These are phyloP conservation scores for Dendrophyllia cribrosa DNA, from an alignment of 64 coral and sea anemone genomes.

Conservation along the genomic window DNA sequence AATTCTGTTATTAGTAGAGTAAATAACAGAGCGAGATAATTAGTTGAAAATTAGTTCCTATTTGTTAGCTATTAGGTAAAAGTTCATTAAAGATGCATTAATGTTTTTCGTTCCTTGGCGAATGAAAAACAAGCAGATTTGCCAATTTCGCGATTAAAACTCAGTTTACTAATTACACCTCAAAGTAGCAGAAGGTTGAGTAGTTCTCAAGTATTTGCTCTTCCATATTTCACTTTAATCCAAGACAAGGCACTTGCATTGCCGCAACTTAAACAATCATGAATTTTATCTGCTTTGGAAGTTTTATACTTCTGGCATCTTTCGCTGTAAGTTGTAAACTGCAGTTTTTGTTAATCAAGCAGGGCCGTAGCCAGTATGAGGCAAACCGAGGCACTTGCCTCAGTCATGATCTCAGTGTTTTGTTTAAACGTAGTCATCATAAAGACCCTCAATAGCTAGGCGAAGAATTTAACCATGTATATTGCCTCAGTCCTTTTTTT, in stretches of 20 bases:
- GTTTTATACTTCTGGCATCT: conserved; percentile 8
- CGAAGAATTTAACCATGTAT: too few species aligned
- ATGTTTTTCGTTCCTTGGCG: neutral
- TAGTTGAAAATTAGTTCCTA: neutral
- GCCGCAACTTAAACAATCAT: conserved; percentile 27
- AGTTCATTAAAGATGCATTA: neutral
- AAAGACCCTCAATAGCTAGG: too few species aligned
- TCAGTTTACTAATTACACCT: neutral
- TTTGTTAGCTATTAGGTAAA: neutral
- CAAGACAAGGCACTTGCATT: conserved; percentile 53
- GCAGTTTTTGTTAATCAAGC: neutral
- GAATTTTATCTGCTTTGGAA: conserved; percentile 4
- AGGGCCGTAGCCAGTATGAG: too few species aligned
- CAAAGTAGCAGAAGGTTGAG: conserved; percentile 9
- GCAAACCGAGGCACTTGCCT: too few species aligned
- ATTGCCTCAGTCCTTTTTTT: too few species aligned
- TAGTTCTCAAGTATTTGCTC: neutral
- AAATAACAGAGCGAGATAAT: conserved; percentile 2
- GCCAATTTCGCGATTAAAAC: neutral
- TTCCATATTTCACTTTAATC: neutral
- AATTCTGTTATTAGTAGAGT: neutral
- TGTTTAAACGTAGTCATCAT: too few species aligned
- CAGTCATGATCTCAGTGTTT: too few species aligned
- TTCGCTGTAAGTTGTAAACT: conserved; percentile 5
- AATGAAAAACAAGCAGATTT: conserved; percentile 12